These are phyloP conservation scores for Drosophila watanabei DNA, from an alignment of 1,140 invertebrate genomes.

Conservation along the genomic window DNA sequence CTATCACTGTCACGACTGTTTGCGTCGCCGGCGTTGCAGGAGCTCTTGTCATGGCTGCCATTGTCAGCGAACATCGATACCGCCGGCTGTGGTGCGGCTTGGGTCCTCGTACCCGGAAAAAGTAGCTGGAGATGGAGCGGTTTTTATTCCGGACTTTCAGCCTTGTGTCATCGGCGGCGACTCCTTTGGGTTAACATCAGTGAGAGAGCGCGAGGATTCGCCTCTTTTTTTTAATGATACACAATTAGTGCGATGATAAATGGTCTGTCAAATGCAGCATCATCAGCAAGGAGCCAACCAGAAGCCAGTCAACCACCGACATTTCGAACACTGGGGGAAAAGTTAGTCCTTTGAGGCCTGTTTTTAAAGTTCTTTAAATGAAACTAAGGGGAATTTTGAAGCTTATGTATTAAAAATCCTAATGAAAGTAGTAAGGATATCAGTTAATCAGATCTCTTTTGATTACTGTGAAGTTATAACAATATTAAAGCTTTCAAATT, in stretches of 20 bases:
- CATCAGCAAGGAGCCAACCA: constrained; percentile 36
- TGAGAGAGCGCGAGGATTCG: constrained; percentile 40
- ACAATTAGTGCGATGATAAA: constrained; percentile 85
- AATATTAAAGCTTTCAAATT: background rate
- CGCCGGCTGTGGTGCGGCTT: constrained; percentile 19
- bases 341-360: background rate
- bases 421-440: accelerated
- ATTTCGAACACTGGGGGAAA: background rate
- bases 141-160: constrained; percentile 22
- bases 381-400: background rate
- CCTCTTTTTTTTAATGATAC: constrained; percentile 80
- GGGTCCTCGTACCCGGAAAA: background rate
- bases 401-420: background rate
- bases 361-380: background rate
- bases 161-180: constrained; percentile 14
- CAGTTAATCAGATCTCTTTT: background rate
- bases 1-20: constrained; percentile 79
- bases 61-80: constrained; percentile 69
- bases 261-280: constrained; percentile 85
- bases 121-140: constrained; percentile 8
- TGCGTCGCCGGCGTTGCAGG: constrained; percentile 32
- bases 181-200: constrained; percentile 74
- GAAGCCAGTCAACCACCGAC: constrained; percentile 4
- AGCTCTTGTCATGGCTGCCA: constrained; percentile 47
- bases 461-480: background rate